Percentiles rank a stretch among this genome's conserved stretches.
Evolutionary conservation across 1,140 invertebrate species (phyloP).

Genomic region (Pseudomyrmex concolor): DNA sequence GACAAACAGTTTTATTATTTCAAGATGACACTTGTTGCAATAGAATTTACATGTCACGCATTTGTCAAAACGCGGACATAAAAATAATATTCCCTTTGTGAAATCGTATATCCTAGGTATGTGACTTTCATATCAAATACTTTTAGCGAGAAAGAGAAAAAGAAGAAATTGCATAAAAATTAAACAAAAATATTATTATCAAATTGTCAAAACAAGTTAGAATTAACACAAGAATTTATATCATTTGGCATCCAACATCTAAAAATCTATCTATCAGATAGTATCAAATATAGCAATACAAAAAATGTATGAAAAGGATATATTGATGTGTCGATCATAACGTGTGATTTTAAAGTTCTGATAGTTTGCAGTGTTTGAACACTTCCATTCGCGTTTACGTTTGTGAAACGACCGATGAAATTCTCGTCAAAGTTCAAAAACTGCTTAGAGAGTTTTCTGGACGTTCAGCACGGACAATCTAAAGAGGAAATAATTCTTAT

Average conservation of each 20-base stretch:
- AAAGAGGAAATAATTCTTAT: too few relatives aligned
- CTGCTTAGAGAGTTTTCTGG: conserved; percentile 4
- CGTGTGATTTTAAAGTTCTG: conserved; percentile 4
- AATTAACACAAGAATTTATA: too few relatives aligned
- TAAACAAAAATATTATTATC: too few relatives aligned
- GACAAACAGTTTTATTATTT: not conserved
- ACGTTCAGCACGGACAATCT: not conserved
- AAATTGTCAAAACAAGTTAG: too few relatives aligned
- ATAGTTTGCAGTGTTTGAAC: not conserved
- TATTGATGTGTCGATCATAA: conserved; percentile 1
- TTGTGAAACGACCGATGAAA: conserved; percentile 13
- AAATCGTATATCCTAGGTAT: not conserved
- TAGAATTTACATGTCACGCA: not conserved
- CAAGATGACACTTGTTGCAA: not conserved
- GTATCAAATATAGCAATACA: too few relatives aligned
- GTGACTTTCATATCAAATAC: not conserved
- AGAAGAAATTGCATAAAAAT: too few relatives aligned
- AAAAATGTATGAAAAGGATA: not conserved
- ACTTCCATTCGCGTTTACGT: not conserved
- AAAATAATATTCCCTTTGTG: not conserved
- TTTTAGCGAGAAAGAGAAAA: not conserved
- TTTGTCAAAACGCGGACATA: not conserved
- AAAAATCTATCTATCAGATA: not conserved
- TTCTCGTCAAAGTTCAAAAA: not conserved
- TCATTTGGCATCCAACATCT: not conserved